Percentiles rank a stretch among this genome's conserved stretches.
phyloP scores from a whole-genome alignment of 2,113 vertebrate genomes.

The Benitochromis conjunctus region DNA sequence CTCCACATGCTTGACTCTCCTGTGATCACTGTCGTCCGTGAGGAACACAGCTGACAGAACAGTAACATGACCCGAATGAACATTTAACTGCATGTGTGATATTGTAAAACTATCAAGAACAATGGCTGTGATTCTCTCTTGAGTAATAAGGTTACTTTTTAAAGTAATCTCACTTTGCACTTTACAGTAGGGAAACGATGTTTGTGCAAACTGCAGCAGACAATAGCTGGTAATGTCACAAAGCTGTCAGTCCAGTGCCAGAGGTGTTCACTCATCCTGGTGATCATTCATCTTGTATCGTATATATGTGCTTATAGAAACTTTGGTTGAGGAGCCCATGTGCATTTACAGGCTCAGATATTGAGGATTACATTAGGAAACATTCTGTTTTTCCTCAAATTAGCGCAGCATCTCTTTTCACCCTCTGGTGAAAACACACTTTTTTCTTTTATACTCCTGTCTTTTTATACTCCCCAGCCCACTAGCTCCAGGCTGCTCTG shows the following conservation, averaged over 20 bases:
- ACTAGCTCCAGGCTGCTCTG: neutral
- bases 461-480: neutral
- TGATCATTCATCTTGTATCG: too few relatives aligned
- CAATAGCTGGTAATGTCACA: neutral
- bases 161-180: neutral
- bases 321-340: too few relatives aligned
- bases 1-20: neutral
- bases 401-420: neutral
- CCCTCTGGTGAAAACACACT: too few relatives aligned
- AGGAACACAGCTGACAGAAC: neutral
- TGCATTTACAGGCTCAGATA: neutral
- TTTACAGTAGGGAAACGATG: neutral
- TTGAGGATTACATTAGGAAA: neutral
- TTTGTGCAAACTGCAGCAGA: neutral
- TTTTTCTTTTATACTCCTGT: neutral
- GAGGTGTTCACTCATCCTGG: neutral
- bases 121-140: neutral
- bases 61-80: neutral
- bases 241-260: neutral
- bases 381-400: neutral
- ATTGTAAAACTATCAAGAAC: neutral
- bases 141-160: neutral
- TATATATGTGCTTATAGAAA: neutral
- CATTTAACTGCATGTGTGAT: neutral
- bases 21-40: fast-evolving